These are phyloP conservation scores for Drosophila nigromelanica DNA, from an alignment of 1,140 invertebrate species.

Conservation along the genomic window DNA sequence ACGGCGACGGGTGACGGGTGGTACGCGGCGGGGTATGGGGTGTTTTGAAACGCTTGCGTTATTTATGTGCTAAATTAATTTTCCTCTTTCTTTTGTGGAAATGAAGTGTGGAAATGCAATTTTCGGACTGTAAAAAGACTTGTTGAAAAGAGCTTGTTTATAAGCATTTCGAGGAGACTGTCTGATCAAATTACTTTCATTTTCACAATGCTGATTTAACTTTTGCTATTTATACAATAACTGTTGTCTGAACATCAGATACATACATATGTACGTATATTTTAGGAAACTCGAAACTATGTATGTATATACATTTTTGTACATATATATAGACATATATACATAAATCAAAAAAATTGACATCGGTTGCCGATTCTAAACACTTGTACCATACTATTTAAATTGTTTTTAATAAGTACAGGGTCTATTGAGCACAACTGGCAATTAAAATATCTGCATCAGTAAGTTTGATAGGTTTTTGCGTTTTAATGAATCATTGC, in stretches of 20 bases:
- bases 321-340: too few relatives aligned
- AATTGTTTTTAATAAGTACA: too few relatives aligned
- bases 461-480: too few relatives aligned
- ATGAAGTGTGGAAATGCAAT: constrained; percentile 67
- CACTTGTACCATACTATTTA: too few relatives aligned
- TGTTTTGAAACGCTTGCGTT: constrained; percentile 48
- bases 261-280: too few relatives aligned
- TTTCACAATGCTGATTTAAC: constrained; percentile 56
- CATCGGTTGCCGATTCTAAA: too few relatives aligned
- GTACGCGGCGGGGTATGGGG: background rate
- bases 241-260: background rate
- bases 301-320: too few relatives aligned
- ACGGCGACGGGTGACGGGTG: background rate
- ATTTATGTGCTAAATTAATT: constrained; percentile 74
- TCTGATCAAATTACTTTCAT: constrained; percentile 69
- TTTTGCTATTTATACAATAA: constrained; percentile 5
- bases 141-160: constrained; percentile 70
- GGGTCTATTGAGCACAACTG: too few relatives aligned
- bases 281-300: too few relatives aligned
- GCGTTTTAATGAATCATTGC: too few relatives aligned
- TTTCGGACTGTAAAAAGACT: constrained; percentile 49
- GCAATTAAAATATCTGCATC: too few relatives aligned
- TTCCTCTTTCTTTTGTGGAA: constrained; percentile 55
- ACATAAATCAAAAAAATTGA: too few relatives aligned
- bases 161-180: constrained; percentile 22